Base-by-base conservation (phyloP, 1,140 invertebrate species). In the Platyscapa corneri region DNA sequence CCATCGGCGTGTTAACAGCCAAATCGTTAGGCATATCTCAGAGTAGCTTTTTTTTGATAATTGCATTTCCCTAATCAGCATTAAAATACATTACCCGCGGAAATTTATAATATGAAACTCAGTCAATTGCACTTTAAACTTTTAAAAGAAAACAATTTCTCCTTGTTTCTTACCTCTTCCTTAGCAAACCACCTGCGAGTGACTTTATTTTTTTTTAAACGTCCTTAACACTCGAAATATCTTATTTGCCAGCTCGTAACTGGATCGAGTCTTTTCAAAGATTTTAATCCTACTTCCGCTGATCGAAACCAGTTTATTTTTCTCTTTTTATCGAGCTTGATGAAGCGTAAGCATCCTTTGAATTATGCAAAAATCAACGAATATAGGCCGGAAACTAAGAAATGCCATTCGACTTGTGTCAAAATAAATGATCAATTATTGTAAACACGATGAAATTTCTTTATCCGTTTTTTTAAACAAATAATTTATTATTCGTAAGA, bases 231-330 rank as follows among this genome's bases (percentile, higher is more conserved):
- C 67, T 64, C 46, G 67, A 75, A 80, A 85, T 74, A 81, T 81
- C 75, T 81, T 77, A 83, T 83, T 83, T 74, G 34, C 27, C 53
- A n/a, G 12, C 12, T 70, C 0, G 49, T 64, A 72, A 79, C 60
- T 78, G 56, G 75, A 83, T 74, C 82, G 82, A 64, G 72, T n/a
- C 60, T 80, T 67, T 67, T 79, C 78, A 64, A 46, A 37, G 53
- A 85, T 80, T 85, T 80, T 85, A 60, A 80, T 75, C 67, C 77
- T 49, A 85, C 67, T 85, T 75, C 77, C 77, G 83, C n/a, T 49
- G 67, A 84, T 84, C 56, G 49, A 75, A 85, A 85, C 83, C 77
- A 85, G 83, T 85, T 81, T 74, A 8, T 30, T 32, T 60, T 20
- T 39, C 76, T 56, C 70, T 84, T 39, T 74, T 84, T 79, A 72